Base-by-base conservation (phyloP, 2,113 vertebrate genomes). In the Origma solitaria region DNA sequence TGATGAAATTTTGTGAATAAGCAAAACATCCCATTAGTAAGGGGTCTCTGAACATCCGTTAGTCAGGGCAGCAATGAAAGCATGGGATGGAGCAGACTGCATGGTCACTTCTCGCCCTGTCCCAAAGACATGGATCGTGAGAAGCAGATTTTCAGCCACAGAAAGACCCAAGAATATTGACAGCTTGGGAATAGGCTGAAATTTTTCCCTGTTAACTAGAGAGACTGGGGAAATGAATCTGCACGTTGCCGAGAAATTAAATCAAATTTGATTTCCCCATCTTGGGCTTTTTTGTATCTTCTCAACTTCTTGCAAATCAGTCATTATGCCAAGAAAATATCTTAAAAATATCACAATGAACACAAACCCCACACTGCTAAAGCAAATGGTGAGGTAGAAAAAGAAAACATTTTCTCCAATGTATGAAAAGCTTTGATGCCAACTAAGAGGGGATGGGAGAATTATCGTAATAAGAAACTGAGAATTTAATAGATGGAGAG, bases 1-100 rank as follows among this genome's bases (percentile, higher is more conserved):
- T 82, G 90, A 96, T 92, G 60, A 80, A 61, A 60, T 87, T 95
- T 85, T 95, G 87, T 90, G 94, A 92, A 86, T 94, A 96, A 92
- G 95, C 93, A 94, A 90, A 94, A 71, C 90, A 90, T 69, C 84
- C 75, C 58, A 95, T 92, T 92, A 97, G 82, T 77, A 89, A 78
- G 69, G 77, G 83, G 78, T 95, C 86, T 87, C 65, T 79, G 91
- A 93, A 79, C 69, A 90, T 65, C 86, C 66, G 45, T 97, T 95
- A 95, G 90, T 81, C 86, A 89, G 57, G 87, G 80, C 40, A 75
- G 56, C 50, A 68, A 66, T 45, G 45, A 96, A 95, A 82, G 85
- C 62, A 73, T 15, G n/a, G 88, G 86, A 90, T 56, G 53, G 40
- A 81, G 54, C 70, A 93, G 56, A 60, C 89, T 77, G n/a, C 38